Evolutionary conservation across 2,113 vertebrate species (phyloP).

Genomic region (Clinocottus analis): DNA sequence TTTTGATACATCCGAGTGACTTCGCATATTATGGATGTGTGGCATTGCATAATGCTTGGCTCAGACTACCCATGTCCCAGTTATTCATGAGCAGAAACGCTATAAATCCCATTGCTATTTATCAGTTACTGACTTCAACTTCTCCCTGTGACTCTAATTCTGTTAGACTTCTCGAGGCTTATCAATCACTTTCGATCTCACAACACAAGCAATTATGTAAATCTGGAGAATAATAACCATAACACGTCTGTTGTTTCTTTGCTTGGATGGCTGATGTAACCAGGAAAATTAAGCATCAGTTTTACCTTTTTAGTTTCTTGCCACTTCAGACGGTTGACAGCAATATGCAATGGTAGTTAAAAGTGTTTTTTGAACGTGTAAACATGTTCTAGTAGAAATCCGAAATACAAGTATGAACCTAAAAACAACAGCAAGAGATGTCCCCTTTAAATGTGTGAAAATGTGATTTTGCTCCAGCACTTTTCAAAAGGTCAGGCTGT

Average conservation of each 20-base stretch:
- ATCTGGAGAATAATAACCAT: slow-evolving; percentile 44
- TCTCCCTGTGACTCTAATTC: slow-evolving; percentile 21
- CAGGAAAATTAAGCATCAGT: slow-evolving; percentile 26
- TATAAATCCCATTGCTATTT: slow-evolving; percentile 6
- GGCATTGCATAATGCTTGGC: neutral
- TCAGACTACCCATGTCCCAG: slow-evolving; percentile 10
- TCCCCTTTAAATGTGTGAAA: neutral
- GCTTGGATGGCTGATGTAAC: slow-evolving; percentile 31
- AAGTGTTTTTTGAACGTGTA: no score
- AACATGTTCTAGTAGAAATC: no score
- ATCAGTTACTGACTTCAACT: slow-evolving; percentile 19
- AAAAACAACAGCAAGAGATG: no score
- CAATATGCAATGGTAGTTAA: neutral
- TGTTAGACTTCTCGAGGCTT: slow-evolving; percentile 32
- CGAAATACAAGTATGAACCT: no score
- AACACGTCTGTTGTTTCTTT: slow-evolving; percentile 30
- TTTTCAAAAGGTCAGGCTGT: neutral
- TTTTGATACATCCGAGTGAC: neutral
- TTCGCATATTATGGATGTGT: slow-evolving; percentile 2
- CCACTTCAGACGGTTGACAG: slow-evolving; percentile 4
- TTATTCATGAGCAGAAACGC: slow-evolving; percentile 13
- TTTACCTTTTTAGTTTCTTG: neutral
- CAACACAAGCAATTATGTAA: slow-evolving; percentile 54
- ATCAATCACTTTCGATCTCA: slow-evolving; percentile 36
- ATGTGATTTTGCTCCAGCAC: no score